These are phyloP conservation scores for Carcina quercana DNA, from an alignment of 2,888 invertebrate genomes.

Conservation along the genomic window DNA sequence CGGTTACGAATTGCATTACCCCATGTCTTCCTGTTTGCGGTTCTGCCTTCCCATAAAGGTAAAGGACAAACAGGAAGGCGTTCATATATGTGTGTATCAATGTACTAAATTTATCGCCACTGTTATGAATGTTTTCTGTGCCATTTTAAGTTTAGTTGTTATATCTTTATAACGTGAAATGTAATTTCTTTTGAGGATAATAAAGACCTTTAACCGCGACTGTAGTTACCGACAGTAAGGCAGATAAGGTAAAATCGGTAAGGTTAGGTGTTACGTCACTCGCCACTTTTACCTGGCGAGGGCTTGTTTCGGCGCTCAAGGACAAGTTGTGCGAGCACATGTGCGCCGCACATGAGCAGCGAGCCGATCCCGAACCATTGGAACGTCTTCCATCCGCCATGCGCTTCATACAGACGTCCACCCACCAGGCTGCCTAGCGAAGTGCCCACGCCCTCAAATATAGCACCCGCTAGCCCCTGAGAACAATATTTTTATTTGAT, in stretches of 20 bases:
- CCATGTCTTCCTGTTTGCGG: too few relatives aligned
- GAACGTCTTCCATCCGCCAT: constrained; percentile 81
- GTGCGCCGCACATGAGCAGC: constrained; percentile 74
- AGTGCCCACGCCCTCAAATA: constrained; percentile 91
- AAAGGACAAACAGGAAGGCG: too few relatives aligned
- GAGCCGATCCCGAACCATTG: constrained; percentile 81
- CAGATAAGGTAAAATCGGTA: neutral
- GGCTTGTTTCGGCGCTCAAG: constrained; percentile 30
- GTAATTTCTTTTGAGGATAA: neutral
- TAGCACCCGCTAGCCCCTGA: constrained; percentile 87
- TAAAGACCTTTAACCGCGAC: neutral
- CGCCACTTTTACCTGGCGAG: constrained; percentile 42
- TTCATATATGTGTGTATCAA: too few relatives aligned
- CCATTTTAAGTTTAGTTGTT: too few relatives aligned
- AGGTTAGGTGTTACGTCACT: neutral
- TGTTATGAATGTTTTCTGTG: too few relatives aligned
- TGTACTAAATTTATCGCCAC: too few relatives aligned
- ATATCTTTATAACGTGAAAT: neutral
- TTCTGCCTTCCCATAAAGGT: too few relatives aligned
- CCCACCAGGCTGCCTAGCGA: constrained; percentile 86
- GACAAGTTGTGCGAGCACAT: constrained; percentile 66
- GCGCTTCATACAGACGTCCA: constrained; percentile 78
- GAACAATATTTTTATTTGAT: too few relatives aligned
- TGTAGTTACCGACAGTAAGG: neutral
- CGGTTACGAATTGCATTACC: too few relatives aligned